A percentile compares a stretch with the other conserved stretches of the same genome.
Conservation (phyloP, 2,797 vertebrate species). For the Corythornis leucogaster region DNA sequence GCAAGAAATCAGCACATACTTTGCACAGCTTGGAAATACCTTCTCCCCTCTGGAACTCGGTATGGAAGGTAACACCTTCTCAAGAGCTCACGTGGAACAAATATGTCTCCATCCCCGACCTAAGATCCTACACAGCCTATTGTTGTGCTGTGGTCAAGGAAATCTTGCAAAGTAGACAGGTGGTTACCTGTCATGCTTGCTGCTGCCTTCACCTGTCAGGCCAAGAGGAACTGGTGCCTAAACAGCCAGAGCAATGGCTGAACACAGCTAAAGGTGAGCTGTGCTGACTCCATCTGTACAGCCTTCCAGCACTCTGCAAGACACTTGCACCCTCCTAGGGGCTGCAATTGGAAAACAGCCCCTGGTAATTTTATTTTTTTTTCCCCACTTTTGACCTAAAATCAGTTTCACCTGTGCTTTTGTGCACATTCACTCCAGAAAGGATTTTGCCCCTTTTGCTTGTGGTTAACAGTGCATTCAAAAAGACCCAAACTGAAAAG, state of each 20-base stretch:
- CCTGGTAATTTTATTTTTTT: neutral
- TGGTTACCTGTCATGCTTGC: neutral
- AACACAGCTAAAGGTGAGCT: neutral
- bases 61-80: neutral
- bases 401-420: neutral
- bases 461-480: neutral
- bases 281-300: neutral
- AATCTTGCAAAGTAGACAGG: neutral
- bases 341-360: neutral
- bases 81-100: neutral
- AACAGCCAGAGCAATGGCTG: neutral
- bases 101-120: neutral
- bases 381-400: neutral
- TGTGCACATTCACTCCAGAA: neutral
- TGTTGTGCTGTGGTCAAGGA: neutral
- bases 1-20: neutral
- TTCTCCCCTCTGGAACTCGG: neutral
- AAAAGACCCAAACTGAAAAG: neutral
- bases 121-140: neutral
- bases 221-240: neutral
- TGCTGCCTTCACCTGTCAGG: neutral
- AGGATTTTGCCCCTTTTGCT: neutral
- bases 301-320: neutral
- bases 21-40: constrained; percentile 17
- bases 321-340: neutral